Evolutionary conservation across 2,113 vertebrate genomes (phyloP).

Genomic region (Myiozetetes cayanensis): DNA sequence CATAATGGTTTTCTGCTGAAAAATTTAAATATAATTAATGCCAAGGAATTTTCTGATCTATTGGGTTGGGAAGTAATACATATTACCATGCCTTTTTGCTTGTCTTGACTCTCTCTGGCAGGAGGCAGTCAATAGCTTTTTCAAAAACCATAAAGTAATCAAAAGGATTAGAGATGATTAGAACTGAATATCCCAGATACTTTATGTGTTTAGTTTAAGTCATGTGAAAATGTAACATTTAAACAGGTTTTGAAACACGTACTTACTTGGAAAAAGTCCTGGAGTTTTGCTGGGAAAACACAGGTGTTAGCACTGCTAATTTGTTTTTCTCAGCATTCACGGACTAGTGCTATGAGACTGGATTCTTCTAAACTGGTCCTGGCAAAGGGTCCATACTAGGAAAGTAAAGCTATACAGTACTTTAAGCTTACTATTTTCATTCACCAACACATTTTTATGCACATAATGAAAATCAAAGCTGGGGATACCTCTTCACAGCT

Average conservation of each 20-base stretch:
- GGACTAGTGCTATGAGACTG: neutral
- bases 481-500: neutral
- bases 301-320: neutral
- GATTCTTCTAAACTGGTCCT: neutral
- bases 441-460: neutral
- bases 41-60: neutral
- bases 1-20: neutral
- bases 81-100: neutral
- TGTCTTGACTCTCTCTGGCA: neutral
- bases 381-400: neutral
- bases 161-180: conserved; percentile 7
- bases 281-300: neutral
- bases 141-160: conserved; percentile 11
- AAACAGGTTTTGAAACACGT: conserved; percentile 6
- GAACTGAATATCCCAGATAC: neutral
- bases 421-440: neutral
- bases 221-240: neutral
- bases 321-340: neutral
- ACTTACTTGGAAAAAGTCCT: neutral
- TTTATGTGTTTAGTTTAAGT: neutral
- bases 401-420: neutral
- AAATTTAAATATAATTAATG: neutral
- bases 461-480: neutral
- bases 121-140: neutral
- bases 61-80: neutral